Evolutionary conservation across 1,140 invertebrate genomes (phyloP), one percentile per base, ranked within the genome.

Genomic region (Drosophila jambulina): DNA sequence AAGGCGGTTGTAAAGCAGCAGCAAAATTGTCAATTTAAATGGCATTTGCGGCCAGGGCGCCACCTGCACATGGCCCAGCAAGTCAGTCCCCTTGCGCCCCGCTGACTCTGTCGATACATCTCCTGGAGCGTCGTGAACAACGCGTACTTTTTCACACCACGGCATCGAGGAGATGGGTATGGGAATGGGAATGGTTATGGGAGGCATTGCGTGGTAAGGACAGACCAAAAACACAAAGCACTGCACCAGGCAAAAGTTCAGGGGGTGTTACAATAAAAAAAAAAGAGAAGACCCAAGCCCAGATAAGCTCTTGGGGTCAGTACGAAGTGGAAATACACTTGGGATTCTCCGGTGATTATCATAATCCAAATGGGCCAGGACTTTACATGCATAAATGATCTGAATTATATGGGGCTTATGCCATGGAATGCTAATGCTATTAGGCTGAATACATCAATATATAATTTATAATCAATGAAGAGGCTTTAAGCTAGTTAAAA

Each of bases 1-100:
- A 72, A 72, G 67, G 68, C 78, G 72, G 87, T 78, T 82, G 78
- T 78, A 84, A 82, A 65, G 43, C 72, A 88, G 67, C 78, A 74
- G 83, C 81, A 61, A 80, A 90, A 90, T 90, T 90, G 85, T 91
- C 85, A 90, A 90, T 90, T 91, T 91, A 90, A 90, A 90, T 90
- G 78, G 65, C 74, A 80, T 84, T 71, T 78, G 63, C 54, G 58
- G 51, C 57, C 57, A 49, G 56, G 59, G 42, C 62, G 77, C 69
- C 85, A 88, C 85, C 85, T 90, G 85, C 59, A 53, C 54, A 40
- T 42, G 21, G 40, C 51, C 53, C n/a, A 13, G 36, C 2, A 15
- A 10, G 34, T 36, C 23, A 10, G 34, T 36, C 23, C 48, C 23
- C 32, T 25, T 34, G 29, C 34, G 23, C 17, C 42, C 42, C 49